Percentiles rank a stretch among this genome's conserved stretches.
Conservation (phyloP, 2,113 vertebrate genomes). For the Globicephala melas region DNA sequence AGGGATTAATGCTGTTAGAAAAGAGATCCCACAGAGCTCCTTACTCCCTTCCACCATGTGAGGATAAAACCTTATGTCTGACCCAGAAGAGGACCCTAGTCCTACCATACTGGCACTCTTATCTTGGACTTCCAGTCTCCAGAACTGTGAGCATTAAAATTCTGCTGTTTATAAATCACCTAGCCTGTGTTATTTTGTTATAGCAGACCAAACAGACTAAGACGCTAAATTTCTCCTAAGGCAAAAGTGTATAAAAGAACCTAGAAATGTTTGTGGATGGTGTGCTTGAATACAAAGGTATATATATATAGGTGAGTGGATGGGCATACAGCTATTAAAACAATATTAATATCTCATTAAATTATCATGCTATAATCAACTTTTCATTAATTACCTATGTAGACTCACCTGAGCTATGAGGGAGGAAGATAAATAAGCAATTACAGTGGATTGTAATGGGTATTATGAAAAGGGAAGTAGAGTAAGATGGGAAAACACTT, state of each 20-base stretch:
- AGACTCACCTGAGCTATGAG: not conserved
- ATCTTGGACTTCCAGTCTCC: not conserved
- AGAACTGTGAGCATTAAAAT: not conserved
- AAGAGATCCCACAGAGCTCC: not conserved
- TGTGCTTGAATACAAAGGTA: not conserved
- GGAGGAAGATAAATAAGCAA: not conserved
- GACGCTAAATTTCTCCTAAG: not conserved
- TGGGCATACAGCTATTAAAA: not conserved
- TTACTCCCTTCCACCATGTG: not conserved
- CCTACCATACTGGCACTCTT: not conserved
- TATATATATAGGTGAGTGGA: not conserved
- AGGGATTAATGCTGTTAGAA: not conserved
- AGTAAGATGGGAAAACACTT: not conserved
- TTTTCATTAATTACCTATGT: not conserved
- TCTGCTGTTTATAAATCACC: not conserved
- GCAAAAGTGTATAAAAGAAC: not conserved
- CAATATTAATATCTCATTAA: not conserved
- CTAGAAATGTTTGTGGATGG: not conserved
- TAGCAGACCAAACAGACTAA: not conserved
- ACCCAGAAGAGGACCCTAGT: not conserved
- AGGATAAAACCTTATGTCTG: not conserved
- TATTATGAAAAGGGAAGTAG: not conserved
- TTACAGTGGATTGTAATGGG: not conserved
- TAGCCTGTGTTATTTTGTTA: not conserved
- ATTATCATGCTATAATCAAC: not conserved